Evolutionary conservation across 2,113 vertebrate genomes (phyloP).

Genomic region (Dasypus novemcinctus): DNA sequence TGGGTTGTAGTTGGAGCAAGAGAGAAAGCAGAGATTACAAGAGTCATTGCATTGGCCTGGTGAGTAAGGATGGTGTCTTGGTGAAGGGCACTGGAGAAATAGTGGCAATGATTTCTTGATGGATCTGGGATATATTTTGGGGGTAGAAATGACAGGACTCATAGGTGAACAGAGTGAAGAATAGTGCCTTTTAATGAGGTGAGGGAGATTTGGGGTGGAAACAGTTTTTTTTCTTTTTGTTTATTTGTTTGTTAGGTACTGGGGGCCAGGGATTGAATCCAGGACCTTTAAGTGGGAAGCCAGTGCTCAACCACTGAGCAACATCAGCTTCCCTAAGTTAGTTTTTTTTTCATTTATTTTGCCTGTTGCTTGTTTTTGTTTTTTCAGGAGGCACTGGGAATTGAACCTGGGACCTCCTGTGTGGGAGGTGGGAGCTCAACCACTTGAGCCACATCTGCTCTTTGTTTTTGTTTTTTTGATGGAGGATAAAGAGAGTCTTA

Average conservation of each 20-base stretch:
- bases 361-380: too few species aligned
- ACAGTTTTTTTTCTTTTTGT: not conserved
- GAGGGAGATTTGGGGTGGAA: not conserved
- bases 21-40: not conserved
- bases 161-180: not conserved
- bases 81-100: not conserved
- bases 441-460: too few species aligned
- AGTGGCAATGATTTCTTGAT: accelerated
- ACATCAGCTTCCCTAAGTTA: too few species aligned
- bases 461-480: not conserved
- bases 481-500: not conserved
- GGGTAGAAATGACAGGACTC: not conserved
- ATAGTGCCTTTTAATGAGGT: not conserved
- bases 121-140: not conserved
- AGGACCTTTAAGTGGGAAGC: too few species aligned
- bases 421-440: too few species aligned
- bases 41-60: accelerated
- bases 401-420: too few species aligned
- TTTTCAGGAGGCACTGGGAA: too few species aligned
- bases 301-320: too few species aligned
- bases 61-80: accelerated
- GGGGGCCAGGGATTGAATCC: too few species aligned
- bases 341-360: too few species aligned
- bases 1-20: not conserved
- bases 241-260: too few species aligned